Base-by-base conservation (phyloP, 2,113 vertebrate genomes). In the Paracanthobrama guichenoti region DNA sequence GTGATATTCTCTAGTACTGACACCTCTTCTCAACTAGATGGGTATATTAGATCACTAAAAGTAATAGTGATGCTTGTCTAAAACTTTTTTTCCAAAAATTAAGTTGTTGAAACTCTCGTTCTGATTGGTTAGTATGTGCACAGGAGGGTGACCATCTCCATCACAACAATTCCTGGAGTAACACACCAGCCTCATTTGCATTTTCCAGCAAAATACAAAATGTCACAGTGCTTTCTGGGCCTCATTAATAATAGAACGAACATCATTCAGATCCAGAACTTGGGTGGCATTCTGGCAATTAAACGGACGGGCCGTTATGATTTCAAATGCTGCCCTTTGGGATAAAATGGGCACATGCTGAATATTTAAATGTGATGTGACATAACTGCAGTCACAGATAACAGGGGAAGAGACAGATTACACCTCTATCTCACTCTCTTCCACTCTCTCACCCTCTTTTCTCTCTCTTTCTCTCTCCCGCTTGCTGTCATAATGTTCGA, bases 221-320 rank as follows among this genome's bases (percentile, higher is more conserved):
- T 93, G 94, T 94, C 93, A 94, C 88, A 89, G 88, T 87, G 86
- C 84, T 82, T 90, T 92, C 86, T 82, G 84, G 75, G 79, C 80
- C 91, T 92, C 92, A 94, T 94, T 94, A 94, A 93, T 94, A 94
- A 94, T 91, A 89, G 91, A 93, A 91, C 46, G 80, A 90, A 90
- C 87, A 91, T 92, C 90, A 77, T 89, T 89, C 88, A 87, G 82
- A 93, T 92, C 90, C 90, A 86, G 86, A 90, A 91, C 91, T 85
- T 89, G 88, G 89, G 90, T 93, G 92, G 89, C 90, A 92, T 92
- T 94, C 90, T 88, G 88, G 90, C 89, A 94, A 93, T 94, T 93
- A 94, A 91, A 81, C 80, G 71, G 88, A 91, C 89, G 86, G 89
- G 90, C 88, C 91, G 89, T 90, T 93, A 89, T 93, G 91, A 92